Percentiles rank a stretch among this genome's conserved stretches.
Conservation (phyloP, 64 coral and sea anemone genomes). For the Actinia tenebrosa region DNA sequence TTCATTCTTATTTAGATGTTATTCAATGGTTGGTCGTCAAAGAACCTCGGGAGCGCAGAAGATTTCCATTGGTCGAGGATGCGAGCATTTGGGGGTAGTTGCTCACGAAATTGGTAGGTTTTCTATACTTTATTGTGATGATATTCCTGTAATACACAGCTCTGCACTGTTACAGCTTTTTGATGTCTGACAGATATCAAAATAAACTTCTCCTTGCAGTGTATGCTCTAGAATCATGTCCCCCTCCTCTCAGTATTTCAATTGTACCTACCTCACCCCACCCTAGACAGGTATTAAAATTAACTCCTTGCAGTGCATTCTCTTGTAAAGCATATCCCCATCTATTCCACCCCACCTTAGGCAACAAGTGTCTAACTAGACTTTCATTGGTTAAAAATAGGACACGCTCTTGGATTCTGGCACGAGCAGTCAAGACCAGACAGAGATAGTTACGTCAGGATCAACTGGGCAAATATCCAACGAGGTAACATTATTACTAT, state of each 20-base stretch:
- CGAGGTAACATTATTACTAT: constrained; percentile 16
- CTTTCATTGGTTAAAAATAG: constrained; percentile 2
- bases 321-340: too few species aligned
- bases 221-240: too few species aligned
- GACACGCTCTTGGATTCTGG: constrained; percentile 84
- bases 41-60: constrained; percentile 27
- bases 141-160: neutral
- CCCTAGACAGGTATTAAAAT: too few species aligned
- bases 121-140: neutral
- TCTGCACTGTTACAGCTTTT: too few species aligned
- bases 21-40: constrained; percentile 78
- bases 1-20: constrained; percentile 36
- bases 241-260: too few species aligned
- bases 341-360: too few species aligned
- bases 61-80: constrained; percentile 79
- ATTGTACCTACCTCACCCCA: too few species aligned
- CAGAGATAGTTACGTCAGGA: constrained; percentile 52
- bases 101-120: constrained; percentile 75
- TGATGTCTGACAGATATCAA: too few species aligned
- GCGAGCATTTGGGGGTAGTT: constrained; percentile 69
- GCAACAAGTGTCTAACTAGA: neutral
- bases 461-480: constrained; percentile 68
- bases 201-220: too few species aligned
- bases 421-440: constrained; percentile 85
- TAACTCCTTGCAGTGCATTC: too few species aligned